These are phyloP conservation scores for Microplitis manilae DNA, from an alignment of 2,888 invertebrate genomes.

Conservation along the genomic window DNA sequence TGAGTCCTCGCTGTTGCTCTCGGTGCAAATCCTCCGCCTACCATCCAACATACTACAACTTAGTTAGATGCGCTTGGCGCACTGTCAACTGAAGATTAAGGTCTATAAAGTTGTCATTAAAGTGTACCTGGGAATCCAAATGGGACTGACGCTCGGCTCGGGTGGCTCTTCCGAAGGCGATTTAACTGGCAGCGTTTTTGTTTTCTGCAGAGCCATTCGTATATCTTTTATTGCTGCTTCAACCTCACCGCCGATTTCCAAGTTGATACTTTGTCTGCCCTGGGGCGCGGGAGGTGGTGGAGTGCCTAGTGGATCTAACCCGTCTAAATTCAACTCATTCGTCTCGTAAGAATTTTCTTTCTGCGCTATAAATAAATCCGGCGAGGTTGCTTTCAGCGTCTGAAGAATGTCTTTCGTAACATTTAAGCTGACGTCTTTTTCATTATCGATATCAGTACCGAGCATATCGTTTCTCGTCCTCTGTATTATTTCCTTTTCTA, in stretches of 20 bases:
- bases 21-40: constrained; percentile 69
- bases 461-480: constrained; percentile 73
- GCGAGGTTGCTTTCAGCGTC: constrained; percentile 64
- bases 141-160: constrained; percentile 75
- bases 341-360: constrained; percentile 68
- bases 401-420: constrained; percentile 66
- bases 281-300: constrained; percentile 70
- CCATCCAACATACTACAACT: constrained; percentile 69
- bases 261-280: constrained; percentile 64
- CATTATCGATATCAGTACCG: constrained; percentile 61
- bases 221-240: constrained; percentile 88
- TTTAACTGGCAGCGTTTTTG: constrained; percentile 77
- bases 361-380: constrained; percentile 67
- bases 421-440: constrained; percentile 62
- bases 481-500: constrained; percentile 80
- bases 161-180: constrained; percentile 72
- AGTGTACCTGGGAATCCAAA: constrained; percentile 80
- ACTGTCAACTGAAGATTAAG: constrained; percentile 20
- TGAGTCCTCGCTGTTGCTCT: constrained; percentile 69
- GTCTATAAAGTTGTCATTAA: constrained; percentile 27
- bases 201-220: constrained; percentile 83
- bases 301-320: constrained; percentile 79
- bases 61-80: constrained; percentile 68
- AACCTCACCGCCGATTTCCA: constrained; percentile 67
- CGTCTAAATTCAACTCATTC: constrained; percentile 77